Percentiles rank a stretch among this genome's conserved stretches.
Evolutionary conservation across 2,113 vertebrate genomes (phyloP).

Genomic region (Tympanuchus pallidicinctus): DNA sequence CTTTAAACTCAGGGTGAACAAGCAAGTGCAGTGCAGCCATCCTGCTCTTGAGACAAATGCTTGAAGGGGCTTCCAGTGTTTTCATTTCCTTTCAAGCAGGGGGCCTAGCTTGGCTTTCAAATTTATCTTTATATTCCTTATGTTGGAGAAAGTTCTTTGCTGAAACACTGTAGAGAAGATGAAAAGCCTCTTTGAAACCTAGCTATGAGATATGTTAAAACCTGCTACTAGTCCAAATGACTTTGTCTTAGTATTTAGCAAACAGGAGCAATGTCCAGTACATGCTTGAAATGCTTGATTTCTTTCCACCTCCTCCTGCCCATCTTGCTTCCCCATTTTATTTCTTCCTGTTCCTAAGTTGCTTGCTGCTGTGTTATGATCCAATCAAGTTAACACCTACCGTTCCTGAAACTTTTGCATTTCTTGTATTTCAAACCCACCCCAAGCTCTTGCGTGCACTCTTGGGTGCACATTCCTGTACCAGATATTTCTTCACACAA

Average conservation of each 20-base stretch:
- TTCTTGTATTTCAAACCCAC: neutral
- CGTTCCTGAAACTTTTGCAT: neutral
- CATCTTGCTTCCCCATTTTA: neutral
- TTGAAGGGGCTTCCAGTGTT: neutral
- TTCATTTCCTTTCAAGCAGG: neutral
- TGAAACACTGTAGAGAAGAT: neutral
- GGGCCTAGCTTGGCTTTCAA: neutral
- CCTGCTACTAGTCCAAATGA: neutral
- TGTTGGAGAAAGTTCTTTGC: rapidly evolving
- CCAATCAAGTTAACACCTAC: neutral
- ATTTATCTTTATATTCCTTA: neutral
- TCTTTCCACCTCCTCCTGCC: neutral
- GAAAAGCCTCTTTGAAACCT: neutral
- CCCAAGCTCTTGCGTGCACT: too few species aligned
- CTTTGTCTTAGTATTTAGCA: neutral
- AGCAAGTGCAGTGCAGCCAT: neutral
- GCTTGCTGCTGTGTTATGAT: neutral
- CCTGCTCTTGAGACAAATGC: neutral
- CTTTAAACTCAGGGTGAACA: neutral
- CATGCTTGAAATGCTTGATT: rapidly evolving
- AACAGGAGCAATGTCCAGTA: neutral
- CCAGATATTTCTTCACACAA: neutral
- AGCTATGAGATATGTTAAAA: neutral
- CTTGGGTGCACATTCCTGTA: neutral
- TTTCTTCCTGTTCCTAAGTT: neutral